A percentile compares a stretch with the other conserved stretches of the same genome.
Evolutionary conservation across 2,888 invertebrate genomes (phyloP).

Genomic region (Eutolmus rufibarbis): DNA sequence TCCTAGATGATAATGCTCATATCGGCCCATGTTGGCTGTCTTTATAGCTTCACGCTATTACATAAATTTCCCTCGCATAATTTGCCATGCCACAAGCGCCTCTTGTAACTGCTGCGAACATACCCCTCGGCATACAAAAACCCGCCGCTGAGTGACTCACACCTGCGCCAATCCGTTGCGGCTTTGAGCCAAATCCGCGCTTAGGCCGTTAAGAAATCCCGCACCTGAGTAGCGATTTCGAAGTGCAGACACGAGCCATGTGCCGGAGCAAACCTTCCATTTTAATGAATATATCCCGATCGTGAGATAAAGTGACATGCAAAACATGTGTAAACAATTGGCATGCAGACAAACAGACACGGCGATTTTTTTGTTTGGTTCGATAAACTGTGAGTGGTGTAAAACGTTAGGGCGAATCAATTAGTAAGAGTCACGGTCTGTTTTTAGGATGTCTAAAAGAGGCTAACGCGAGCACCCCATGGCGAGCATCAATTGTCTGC

Average conservation of each 20-base stretch:
- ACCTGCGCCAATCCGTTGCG: background rate
- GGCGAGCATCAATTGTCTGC: background rate
- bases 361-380: background rate
- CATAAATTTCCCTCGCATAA: background rate
- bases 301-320: background rate
- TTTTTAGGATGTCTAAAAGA: background rate
- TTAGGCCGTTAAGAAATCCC: background rate
- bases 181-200: background rate
- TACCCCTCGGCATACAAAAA: background rate
- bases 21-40: background rate
- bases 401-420: background rate
- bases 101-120: background rate
- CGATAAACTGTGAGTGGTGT: background rate
- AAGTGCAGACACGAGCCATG: background rate
- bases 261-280: background rate
- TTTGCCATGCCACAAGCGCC: background rate
- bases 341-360: background rate
- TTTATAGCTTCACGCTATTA: background rate
- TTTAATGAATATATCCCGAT: background rate
- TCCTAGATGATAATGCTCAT: background rate
- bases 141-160: background rate
- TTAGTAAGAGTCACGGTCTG: background rate
- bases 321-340: background rate
- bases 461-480: background rate
- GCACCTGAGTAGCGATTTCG: background rate